Evolutionary conservation across 2,113 vertebrate genomes (phyloP).

Genomic region (Osmerus mordax): DNA sequence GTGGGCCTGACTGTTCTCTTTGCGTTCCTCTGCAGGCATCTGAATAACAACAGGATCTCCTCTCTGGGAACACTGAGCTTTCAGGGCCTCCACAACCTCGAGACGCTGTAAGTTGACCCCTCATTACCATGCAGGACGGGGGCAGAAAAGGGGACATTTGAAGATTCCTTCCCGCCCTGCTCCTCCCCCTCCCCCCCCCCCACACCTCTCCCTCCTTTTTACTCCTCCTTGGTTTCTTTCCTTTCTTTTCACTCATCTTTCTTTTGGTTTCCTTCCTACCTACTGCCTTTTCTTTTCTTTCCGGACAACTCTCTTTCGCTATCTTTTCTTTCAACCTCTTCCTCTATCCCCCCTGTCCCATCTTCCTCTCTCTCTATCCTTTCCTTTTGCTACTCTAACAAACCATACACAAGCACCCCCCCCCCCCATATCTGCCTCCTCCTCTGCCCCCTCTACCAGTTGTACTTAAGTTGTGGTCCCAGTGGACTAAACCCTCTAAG

Average conservation of each 20-base stretch:
- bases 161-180: not conserved
- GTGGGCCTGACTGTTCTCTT: constrained; percentile 63
- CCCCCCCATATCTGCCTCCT: not conserved
- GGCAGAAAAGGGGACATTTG: not conserved
- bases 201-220: not conserved
- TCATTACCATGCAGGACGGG: constrained; percentile 10
- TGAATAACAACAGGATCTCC: constrained; percentile 89
- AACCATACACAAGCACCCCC: not conserved
- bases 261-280: not conserved
- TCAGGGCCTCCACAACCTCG: constrained; percentile 84
- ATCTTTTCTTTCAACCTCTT: not conserved
- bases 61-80: constrained; percentile 84
- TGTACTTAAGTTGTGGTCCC: not conserved
- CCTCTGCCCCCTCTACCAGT: not conserved
- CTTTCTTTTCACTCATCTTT: not conserved
- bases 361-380: not conserved
- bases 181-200: not conserved
- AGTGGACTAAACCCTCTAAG: not conserved
- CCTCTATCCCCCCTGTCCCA: not conserved
- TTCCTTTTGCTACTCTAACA: no score
- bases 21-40: constrained; percentile 76
- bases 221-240: not conserved
- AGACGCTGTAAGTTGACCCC: constrained; percentile 84
- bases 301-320: not conserved
- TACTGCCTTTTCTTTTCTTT: not conserved